phyloP scores from a whole-genome alignment of 1,140 invertebrate genomes.

The Archivesica marissinica region DNA sequence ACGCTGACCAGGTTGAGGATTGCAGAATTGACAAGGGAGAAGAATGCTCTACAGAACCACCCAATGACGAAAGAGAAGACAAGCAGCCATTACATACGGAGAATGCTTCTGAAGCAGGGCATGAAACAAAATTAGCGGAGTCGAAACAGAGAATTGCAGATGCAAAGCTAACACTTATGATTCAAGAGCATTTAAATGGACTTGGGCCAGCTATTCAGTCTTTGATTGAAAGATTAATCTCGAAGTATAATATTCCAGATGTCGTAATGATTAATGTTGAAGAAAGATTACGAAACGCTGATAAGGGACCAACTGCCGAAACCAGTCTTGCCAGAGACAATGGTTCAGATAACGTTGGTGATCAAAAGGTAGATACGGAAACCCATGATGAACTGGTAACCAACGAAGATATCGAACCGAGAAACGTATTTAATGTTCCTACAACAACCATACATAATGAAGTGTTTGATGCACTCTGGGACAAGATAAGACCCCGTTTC shows the following conservation, averaged over 20 bases:
- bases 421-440: not conserved
- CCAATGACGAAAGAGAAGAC: no score
- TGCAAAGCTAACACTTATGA: not conserved
- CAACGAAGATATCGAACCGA: not conserved
- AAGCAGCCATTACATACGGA: no score
- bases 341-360: not conserved
- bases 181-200: not conserved
- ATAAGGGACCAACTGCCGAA: not conserved
- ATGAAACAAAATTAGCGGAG: not conserved
- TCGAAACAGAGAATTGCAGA: not conserved
- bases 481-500: not conserved
- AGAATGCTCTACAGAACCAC: no score
- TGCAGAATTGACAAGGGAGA: no score
- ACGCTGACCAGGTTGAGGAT: no score
- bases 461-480: not conserved
- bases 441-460: conserved; percentile 5
- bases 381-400: not conserved
- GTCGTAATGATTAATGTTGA: conserved; percentile 17
- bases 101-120: no score
- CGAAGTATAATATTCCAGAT: conserved; percentile 17
- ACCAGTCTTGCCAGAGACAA: not conserved
- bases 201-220: not conserved
- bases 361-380: not conserved
- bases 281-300: conserved; percentile 13
- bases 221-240: conserved; percentile 11